Base-by-base conservation (phyloP, 2,797 vertebrate species). In the Sebastes steindachneri region DNA sequence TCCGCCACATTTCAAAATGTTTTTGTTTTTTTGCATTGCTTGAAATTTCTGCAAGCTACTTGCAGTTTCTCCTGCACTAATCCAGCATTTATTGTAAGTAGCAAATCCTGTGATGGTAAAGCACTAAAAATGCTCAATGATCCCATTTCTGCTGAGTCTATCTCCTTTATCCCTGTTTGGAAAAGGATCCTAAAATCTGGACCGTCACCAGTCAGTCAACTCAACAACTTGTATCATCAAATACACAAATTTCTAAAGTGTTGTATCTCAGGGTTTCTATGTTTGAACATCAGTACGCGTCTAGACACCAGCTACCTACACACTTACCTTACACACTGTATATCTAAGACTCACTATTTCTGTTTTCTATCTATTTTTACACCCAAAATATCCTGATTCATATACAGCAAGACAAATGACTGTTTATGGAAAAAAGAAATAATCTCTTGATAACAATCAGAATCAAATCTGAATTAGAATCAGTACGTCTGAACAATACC, bases 31-130 rank as follows among this genome's bases (percentile, higher is more conserved):
- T 72, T 76, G 35, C 41, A 66, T 79, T 86, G 51, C 77, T 80
- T 69, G 59, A 84, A 77, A 83, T 77, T 41, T 86, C 65, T 90
- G 67, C 71, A 77, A 86, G 69, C 82, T 62, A 26, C 54, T 60
- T 33, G 65, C 68, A 72, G 73, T 78, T 63, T 65, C 66, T 23
- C 75, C 73, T 21, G 37, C 51, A 35, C 82, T 92, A 90, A 94
- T 91, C 88, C 92, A 54, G 68, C 71, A 77, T 92, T 90, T 85
- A 83, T 59, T 73, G 65, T 72, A 59, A 75, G 70, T 15, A 81
- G 84, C 67, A 91, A 93, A 93, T 89, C 89, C 70, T 68, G 73
- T 84, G 74, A 89, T 80, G 73, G 83, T 79, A 73, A 86, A 83
- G 75, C 68, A 63, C 12, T 82, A 82, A 80, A 85, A 87, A 85